Evolutionary conservation across 2,113 vertebrate species (phyloP), one percentile per base, ranked within the genome.

Genomic region (Puffinus mauretanicus): DNA sequence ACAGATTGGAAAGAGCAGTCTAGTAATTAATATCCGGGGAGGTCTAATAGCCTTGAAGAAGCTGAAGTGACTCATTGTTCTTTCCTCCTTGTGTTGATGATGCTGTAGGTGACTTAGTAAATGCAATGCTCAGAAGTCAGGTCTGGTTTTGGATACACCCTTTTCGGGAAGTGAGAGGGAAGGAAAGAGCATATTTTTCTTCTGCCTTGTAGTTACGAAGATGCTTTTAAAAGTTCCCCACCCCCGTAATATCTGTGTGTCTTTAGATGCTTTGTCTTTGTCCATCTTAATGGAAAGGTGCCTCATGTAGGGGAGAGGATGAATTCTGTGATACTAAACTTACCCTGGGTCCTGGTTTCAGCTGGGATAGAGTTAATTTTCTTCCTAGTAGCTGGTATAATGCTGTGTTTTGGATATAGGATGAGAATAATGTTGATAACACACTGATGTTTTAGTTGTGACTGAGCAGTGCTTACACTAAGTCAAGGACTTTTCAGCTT

Each of bases 81-180:
- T 49, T 65, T 40, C 51, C 80, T 77, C 26, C 7, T 27, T 30
- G 40, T 36, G 11, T 5, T 11, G 49, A 1, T 32, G 54, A 11
- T 82, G 88, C 67, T 83, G 87, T 30, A 69, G 80, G 86, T 95
- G 91, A 49, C 58, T 66, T 88, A 18, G 58, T 67, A 69, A 30
- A 40, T 26, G 36, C 46, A 11, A 7, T 9, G 36, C 86, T 80
- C 2, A 0, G 67, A 34, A 75, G 52, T 18, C 4, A 0, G 54
- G 42, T 46, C 51, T 69, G 51, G 5, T 8, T 90, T 82, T 66
- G 80, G 82, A 15, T 55, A 7, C 29, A 3, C 20, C 26, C 49
- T 64, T 58, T 22, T 19, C 7, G 11, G 36, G n/a, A 20, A 11
- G 34, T 9, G 27, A 49, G 58, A 54, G 27, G 46, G 42, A 46